Base-by-base conservation (phyloP, 2,113 vertebrate genomes). In the Rafetus swinhoei region DNA sequence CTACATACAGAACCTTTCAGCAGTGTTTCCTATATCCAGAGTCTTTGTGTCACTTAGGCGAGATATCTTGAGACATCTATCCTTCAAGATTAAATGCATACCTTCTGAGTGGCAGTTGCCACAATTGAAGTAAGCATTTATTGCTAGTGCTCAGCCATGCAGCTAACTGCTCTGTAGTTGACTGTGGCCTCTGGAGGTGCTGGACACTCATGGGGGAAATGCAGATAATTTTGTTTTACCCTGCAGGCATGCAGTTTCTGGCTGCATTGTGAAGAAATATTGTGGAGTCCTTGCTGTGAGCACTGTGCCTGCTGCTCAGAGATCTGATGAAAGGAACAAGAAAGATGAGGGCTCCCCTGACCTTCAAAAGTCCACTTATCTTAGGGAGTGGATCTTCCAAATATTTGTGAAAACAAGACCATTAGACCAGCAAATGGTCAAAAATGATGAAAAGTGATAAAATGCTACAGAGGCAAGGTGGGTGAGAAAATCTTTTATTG, bases 61-160 rank as follows among this genome's bases (percentile, higher is more conserved):
- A 89, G 93, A 95, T 93, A 91, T 94, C 94, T 96, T 80, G 95
- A 97, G 97, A 97, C 95, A 97, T 97, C 95, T 95, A 97, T 97
- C 97, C 95, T 97, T 98, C 97, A 98, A 97, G 96, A 97, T 97
- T 97, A 97, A 98, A 97, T 96, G 96, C 95, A 95, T 95, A 93
- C 93, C 84, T 93, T 97, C 91, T 97, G 97, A 98, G 96, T 98
- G 97, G 96, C 97, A 97, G 96, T 97, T 97, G 95, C 96, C 96
- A 97, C 97, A 95, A 98, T 97, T 96, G 97, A 97, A 98, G 94
- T 97, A 97, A 98, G 96, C 97, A 94, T 97, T 97, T 96, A 95
- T 97, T 97, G 97, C 97, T 97, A 97, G 96, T 98, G 98, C 95
- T 98, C 97, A 98, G 96, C 97, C 98, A 98, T 97, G 98, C 98